phyloP scores from a whole-genome alignment of 2,797 vertebrate species.

The Enteromius fasciolatus region DNA sequence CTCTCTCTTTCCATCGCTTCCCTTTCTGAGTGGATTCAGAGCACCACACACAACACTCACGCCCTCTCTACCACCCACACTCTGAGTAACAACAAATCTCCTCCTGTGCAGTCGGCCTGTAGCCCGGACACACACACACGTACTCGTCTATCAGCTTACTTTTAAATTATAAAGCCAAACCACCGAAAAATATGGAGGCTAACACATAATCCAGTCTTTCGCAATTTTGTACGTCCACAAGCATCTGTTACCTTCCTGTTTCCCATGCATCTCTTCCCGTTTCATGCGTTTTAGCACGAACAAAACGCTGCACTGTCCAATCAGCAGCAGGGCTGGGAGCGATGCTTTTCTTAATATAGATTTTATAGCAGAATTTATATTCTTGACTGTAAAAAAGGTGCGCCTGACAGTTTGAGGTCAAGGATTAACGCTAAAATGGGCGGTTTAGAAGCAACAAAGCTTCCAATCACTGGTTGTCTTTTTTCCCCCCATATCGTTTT shows the following conservation, averaged over 20 bases:
- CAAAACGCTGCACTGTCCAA: not conserved
- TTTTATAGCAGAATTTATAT: slow-evolving; percentile 13
- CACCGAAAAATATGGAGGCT: not conserved
- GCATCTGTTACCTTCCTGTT: slow-evolving; percentile 12
- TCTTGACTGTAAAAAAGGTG: slow-evolving; percentile 11
- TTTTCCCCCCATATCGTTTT: slow-evolving; percentile 25
- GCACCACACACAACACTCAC: slow-evolving; percentile 68
- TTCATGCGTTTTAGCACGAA: not conserved
- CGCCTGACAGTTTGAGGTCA: slow-evolving; percentile 32
- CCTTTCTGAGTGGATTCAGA: slow-evolving; percentile 53
- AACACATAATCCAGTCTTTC: slow-evolving; percentile 9
- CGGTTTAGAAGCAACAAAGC: slow-evolving; percentile 42
- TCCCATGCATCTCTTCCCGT: slow-evolving; percentile 19
- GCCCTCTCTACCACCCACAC: slow-evolving; percentile 74
- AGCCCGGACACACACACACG: not conserved
- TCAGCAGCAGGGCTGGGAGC: not conserved
- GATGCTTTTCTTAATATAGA: not conserved
- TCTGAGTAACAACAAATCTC: slow-evolving; percentile 44
- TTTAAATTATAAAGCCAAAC: slow-evolving; percentile 26
- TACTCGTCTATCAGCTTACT: slow-evolving; percentile 29
- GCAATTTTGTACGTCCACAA: not conserved
- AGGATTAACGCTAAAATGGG: slow-evolving; percentile 43
- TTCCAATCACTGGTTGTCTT: slow-evolving; percentile 49
- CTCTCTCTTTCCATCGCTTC: slow-evolving; percentile 43
- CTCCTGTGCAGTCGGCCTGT: slow-evolving; percentile 26